Percentiles rank a stretch among this genome's conserved stretches.
Conservation (phyloP, 2,797 vertebrate genomes). For the Sphenodon punctatus region DNA sequence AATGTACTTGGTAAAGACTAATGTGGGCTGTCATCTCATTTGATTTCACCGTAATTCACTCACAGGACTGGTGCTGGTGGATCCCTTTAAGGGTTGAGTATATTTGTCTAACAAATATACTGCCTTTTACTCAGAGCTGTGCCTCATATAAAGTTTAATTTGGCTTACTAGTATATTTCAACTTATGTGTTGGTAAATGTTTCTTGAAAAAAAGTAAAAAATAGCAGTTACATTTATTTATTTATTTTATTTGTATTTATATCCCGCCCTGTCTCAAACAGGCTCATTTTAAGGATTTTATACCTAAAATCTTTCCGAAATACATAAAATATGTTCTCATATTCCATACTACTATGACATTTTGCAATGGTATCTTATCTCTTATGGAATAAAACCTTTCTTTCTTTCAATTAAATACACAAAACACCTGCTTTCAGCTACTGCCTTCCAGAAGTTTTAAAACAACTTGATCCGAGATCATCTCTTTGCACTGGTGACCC, state of each 20-base stretch:
- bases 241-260: too few species aligned
- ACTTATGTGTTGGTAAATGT: background rate
- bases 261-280: too few species aligned
- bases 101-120: too few species aligned
- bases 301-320: too few species aligned
- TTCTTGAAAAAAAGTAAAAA: background rate
- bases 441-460: background rate
- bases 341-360: background rate
- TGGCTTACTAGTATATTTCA: background rate
- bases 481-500: background rate
- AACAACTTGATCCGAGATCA: background rate
- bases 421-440: background rate
- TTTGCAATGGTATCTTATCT: background rate
- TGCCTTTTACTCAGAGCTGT: background rate
- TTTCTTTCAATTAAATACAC: background rate
- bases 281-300: too few species aligned
- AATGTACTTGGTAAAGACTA: too few species aligned
- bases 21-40: too few species aligned
- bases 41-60: too few species aligned
- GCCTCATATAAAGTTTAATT: background rate
- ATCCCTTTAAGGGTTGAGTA: too few species aligned
- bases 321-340: background rate
- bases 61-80: too few species aligned
- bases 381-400: background rate
- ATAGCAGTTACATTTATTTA: too few species aligned